Percentiles rank a stretch among this genome's conserved stretches.
phyloP scores from a whole-genome alignment of 2,113 vertebrate genomes.

The Esox niger region DNA sequence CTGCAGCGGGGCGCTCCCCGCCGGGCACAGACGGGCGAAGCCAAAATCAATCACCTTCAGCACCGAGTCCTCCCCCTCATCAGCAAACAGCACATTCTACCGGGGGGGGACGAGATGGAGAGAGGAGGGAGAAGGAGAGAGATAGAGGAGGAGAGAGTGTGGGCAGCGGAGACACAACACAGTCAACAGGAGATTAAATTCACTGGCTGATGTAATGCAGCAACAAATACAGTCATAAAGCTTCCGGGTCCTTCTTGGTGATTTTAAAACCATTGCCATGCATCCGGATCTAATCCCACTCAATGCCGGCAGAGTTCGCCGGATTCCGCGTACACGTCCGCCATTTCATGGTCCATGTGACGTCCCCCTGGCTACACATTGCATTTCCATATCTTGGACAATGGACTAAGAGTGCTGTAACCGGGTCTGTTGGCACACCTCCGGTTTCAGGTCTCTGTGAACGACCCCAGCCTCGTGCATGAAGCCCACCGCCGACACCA shows the following conservation, averaged over 20 bases:
- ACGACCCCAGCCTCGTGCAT: constrained; percentile 92
- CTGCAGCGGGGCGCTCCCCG: constrained; percentile 85
- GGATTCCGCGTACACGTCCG: too few relatives aligned
- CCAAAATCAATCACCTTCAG: constrained; percentile 92
- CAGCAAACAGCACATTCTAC: constrained; percentile 87
- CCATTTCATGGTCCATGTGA: too few relatives aligned
- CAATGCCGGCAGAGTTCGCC: too few relatives aligned
- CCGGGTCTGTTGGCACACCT: constrained; percentile 65
- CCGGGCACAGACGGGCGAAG: constrained; percentile 85
- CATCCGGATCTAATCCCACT: too few relatives aligned
- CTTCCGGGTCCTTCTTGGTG: too few relatives aligned
- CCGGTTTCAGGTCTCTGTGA: constrained; percentile 89
- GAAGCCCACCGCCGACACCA: constrained; percentile 86
- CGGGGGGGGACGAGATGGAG: too few relatives aligned
- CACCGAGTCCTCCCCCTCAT: constrained; percentile 77
- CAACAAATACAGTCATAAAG: too few relatives aligned
- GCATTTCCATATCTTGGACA: too few relatives aligned
- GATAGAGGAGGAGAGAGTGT: neutral
- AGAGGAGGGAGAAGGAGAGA: too few relatives aligned
- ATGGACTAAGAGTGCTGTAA: neutral
- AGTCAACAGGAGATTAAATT: neutral
- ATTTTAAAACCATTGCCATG: too few relatives aligned
- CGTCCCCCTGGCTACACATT: too few relatives aligned
- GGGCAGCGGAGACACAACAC: neutral
- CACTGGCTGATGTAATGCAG: neutral